Base-by-base conservation (phyloP, 1,140 invertebrate genomes). In the Brachionus paranguensis region DNA sequence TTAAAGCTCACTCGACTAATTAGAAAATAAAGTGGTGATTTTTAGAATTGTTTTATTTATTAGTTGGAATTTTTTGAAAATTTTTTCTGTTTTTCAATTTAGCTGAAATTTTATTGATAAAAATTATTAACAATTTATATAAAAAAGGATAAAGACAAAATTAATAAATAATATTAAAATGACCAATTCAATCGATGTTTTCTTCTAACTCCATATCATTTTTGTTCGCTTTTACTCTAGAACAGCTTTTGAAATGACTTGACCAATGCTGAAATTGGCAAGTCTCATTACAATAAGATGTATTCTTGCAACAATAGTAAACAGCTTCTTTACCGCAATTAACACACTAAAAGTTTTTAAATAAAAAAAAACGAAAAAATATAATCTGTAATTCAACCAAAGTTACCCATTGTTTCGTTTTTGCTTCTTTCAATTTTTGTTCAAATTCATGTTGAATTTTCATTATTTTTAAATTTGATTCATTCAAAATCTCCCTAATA, bases 271-370 rank as follows among this genome's bases (percentile, higher is more conserved):
- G 85, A 86, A 91, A 90, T 86, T 91, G 90, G 86, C 95, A 96
- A 3, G 92, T 90, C 88, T 94, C 94, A 90, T 94, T 93, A 88
- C 95, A 97, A 88, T 97, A 97, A 43, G 94, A 93, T 0, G 95
- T 96, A 89, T 96, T 96, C 95, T 95, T 96, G 87, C 95, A 96
- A 87, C 95, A 96, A 89, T 95, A 96, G 87, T 95, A 95, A 85
- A 94, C 92, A 0, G 95, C 94, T 89, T 96, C 94, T 85, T 94
- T 93, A 64, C 92, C 92, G 89, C 95, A 97, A 86, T 92, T 92
- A 0, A 94, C 93, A 88, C 95, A 96, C 89, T 90, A 85, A 24
- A 86, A 84, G 4, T 14, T 53, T 43, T 7, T 12, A 68, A 41
- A 72, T 43, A 24, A 41, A 74, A 11, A 74, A 43, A 17, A 76